A percentile compares a stretch with the other conserved stretches of the same genome.
phyloP scores from a whole-genome alignment of 2,113 vertebrate species.

The Dipodomys stephensi region DNA sequence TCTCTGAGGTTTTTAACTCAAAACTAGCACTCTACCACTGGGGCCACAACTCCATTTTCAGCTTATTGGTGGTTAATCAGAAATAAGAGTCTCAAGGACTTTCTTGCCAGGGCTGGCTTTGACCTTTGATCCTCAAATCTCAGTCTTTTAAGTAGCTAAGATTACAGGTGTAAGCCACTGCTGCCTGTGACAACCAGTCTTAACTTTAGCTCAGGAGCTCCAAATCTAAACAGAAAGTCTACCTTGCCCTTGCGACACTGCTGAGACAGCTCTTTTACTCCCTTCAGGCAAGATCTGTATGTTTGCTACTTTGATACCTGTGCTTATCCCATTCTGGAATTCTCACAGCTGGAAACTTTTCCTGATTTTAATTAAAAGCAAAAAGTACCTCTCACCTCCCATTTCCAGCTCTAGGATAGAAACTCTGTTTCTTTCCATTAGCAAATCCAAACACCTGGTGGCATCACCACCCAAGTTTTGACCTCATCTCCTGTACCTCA shows the following conservation, averaged over 20 bases:
- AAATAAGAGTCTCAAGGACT: too few species aligned
- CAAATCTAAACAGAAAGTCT: background rate
- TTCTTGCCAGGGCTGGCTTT: too few species aligned
- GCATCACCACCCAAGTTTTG: background rate
- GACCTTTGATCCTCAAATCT: too few species aligned
- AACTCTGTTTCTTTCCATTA: background rate
- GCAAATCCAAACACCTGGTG: constrained; percentile 17
- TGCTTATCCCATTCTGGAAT: background rate
- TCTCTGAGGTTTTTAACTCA: too few species aligned
- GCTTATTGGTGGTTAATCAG: too few species aligned
- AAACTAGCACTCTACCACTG: too few species aligned
- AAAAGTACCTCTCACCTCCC: background rate
- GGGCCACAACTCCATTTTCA: too few species aligned
- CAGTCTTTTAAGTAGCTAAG: too few species aligned
- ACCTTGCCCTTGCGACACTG: background rate
- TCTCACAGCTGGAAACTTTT: background rate
- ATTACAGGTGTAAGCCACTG: too few species aligned
- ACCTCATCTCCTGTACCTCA: background rate
- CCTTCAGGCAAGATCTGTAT: background rate
- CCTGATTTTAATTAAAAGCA: background rate
- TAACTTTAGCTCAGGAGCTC: background rate
- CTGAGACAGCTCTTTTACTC: background rate
- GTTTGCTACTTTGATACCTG: background rate
- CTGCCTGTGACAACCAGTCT: background rate
- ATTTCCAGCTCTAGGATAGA: background rate